phyloP scores from a whole-genome alignment of 2,888 invertebrate species.

The Hirtodrosophila duncani region DNA sequence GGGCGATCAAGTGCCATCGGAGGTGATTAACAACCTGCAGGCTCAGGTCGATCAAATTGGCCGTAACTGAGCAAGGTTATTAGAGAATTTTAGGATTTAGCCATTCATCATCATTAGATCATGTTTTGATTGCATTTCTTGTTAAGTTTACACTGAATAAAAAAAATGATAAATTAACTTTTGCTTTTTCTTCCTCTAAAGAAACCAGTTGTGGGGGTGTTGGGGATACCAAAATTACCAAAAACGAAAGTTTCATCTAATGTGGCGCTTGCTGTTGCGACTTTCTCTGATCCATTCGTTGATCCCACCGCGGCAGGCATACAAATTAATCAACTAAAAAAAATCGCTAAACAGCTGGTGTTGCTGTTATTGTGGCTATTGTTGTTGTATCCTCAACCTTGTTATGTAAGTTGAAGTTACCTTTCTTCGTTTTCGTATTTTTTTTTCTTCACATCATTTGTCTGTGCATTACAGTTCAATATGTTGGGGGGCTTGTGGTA shows the following conservation, averaged over 20 bases:
- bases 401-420: constrained; percentile 51
- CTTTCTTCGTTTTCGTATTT: constrained; percentile 3
- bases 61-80: constrained; percentile 79
- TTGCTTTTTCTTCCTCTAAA: constrained; percentile 43
- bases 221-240: constrained; percentile 36
- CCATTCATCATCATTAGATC: constrained; percentile 16
- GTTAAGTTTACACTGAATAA: constrained; percentile 48
- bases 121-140: constrained; percentile 46
- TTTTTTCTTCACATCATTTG: constrained; percentile 7
- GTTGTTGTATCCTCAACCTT: constrained; percentile 61
- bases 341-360: constrained; percentile 4
- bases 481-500: constrained; percentile 31
- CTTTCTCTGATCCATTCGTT: constrained; percentile 9
- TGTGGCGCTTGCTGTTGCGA: too few species aligned
- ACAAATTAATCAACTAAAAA: constrained; percentile 30
- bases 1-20: constrained; percentile 90
- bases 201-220: constrained; percentile 21
- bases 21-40: constrained; percentile 92
- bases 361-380: constrained; percentile 2
- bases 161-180: constrained; percentile 25
- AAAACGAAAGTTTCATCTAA: too few species aligned
- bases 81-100: constrained; percentile 4
- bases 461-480: constrained; percentile 55
- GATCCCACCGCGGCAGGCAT: constrained; percentile 36
- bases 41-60: constrained; percentile 91